A percentile compares a stretch with the other conserved stretches of the same genome.
Conservation (phyloP, 2,888 invertebrate genomes). For the Eristalinus sepulchralis region DNA sequence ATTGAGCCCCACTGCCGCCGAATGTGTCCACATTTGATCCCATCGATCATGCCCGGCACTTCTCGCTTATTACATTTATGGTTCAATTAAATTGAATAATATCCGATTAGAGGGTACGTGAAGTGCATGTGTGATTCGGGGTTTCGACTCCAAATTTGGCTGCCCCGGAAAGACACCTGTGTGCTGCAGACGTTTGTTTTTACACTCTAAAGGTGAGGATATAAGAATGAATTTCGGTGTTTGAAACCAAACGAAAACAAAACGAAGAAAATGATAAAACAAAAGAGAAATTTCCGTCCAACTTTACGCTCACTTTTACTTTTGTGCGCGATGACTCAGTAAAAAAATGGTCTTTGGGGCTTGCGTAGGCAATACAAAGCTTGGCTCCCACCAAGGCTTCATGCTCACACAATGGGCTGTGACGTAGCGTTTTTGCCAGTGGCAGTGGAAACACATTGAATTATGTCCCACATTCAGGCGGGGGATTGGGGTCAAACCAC, state of each 20-base stretch:
- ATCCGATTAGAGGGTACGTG: conserved; percentile 47
- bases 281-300: conserved; percentile 42
- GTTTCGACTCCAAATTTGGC: conserved; percentile 18
- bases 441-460: conserved; percentile 41
- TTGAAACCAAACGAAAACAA: background rate
- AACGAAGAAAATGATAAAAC: background rate
- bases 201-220: conserved; percentile 7
- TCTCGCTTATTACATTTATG: conserved; percentile 61
- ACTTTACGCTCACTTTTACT: conserved; percentile 46
- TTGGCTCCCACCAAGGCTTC: background rate
- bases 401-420: background rate
- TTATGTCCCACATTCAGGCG: conserved; percentile 31
- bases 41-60: conserved; percentile 48
- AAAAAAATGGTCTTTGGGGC: conserved; percentile 20
- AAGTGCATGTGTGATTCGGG: conserved; percentile 24
- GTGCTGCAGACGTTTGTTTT: conserved; percentile 16
- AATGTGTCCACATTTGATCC: conserved; percentile 61
- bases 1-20: conserved; percentile 53
- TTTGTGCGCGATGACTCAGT: conserved; percentile 43
- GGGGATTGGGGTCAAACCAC: conserved; percentile 25
- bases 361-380: background rate
- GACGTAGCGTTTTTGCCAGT: background rate
- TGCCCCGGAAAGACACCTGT: conserved; percentile 47
- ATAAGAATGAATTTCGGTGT: conserved; percentile 6
- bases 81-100: conserved; percentile 63